A percentile compares a stretch with the other conserved stretches of the same genome.
phyloP scores from a whole-genome alignment of 2,113 vertebrate species.

The Lontra canadensis region DNA sequence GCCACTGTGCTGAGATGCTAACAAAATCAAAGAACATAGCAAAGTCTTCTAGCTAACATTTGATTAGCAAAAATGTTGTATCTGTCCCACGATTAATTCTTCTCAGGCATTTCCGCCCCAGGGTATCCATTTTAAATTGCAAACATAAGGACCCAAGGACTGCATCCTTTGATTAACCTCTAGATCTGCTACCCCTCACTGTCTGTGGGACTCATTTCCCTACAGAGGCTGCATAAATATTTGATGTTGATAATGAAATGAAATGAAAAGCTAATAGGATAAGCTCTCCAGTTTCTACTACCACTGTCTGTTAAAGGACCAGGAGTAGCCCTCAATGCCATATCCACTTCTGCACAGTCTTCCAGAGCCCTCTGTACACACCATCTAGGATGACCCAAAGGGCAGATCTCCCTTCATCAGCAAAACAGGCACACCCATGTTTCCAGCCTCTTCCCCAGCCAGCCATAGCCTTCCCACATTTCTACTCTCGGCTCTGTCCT shows the following conservation, averaged over 20 bases:
- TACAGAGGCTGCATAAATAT: neutral
- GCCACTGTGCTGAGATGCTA: neutral
- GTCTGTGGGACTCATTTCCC: neutral
- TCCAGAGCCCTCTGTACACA: neutral
- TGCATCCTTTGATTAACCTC: neutral
- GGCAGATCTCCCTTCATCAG: neutral
- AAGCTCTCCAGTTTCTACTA: neutral
- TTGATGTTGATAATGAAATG: slow-evolving; percentile 22
- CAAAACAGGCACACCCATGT: neutral
- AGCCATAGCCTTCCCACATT: neutral
- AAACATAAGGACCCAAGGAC: neutral
- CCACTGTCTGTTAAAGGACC: neutral
- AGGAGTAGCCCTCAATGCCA: no score
- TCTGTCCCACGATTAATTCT: neutral
- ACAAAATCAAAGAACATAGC: neutral
- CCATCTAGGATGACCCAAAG: neutral
- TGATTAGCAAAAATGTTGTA: neutral
- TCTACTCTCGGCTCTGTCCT: neutral
- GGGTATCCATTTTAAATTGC: neutral
- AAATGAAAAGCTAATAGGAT: neutral
- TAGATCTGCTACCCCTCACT: neutral
- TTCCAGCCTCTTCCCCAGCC: neutral
- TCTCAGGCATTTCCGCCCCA: neutral
- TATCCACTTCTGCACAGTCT: neutral
- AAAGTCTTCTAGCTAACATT: neutral